Evolutionary conservation across 2,888 invertebrate species (phyloP), one percentile per base, ranked within the genome.

Genomic region (Nesidiocoris tenuis): DNA sequence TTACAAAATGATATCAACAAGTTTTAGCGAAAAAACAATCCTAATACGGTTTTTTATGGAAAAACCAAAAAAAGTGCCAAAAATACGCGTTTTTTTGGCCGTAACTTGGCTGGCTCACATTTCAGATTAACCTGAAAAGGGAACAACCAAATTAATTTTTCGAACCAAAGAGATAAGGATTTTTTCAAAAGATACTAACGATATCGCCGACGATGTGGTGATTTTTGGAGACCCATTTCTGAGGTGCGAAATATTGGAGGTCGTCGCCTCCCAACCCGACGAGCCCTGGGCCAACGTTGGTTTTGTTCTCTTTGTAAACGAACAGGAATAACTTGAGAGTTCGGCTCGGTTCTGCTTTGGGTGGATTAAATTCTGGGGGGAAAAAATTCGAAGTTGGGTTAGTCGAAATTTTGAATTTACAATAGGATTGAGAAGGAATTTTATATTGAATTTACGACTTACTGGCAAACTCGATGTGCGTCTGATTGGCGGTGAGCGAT

Each of bases 401-500:
- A n/a, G n/a, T n/a, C n/a, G n/a, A n/a, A 7, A 54, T 54, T 7
- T 12, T 7, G 16, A 54, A 54, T 12, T 54, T 54, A 54, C 54
- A 54, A 54, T 12, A 54, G 54, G 54, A 54, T 54, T 54, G 7
- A 12, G 54, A 54, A 12, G 9, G 54, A 54, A 54, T n/a, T n/a
- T 39, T 39, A 39, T 18, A 16, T 59, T 16, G n/a, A 61, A 17
- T 2, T 2, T 7, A 22, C n/a, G 9, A 2, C 72, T 72, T 61
- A 72, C 72, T 61, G 21, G 61, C 23, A n/a, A 72, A 72, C 18
- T 17, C 25, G n/a, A 61, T 61, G 17, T 21, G 39, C 16, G 72
- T 72, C 54, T 61, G 39, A 54, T 72, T 72, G 7, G 72, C 72
- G 12, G 72, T 72, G 0, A 72, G 61, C 7, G 72, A 72, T 21